A percentile compares a stretch with the other conserved stretches of the same genome.
Conservation (phyloP, 2,113 vertebrate species). For the Oncorhynchus mykiss region DNA sequence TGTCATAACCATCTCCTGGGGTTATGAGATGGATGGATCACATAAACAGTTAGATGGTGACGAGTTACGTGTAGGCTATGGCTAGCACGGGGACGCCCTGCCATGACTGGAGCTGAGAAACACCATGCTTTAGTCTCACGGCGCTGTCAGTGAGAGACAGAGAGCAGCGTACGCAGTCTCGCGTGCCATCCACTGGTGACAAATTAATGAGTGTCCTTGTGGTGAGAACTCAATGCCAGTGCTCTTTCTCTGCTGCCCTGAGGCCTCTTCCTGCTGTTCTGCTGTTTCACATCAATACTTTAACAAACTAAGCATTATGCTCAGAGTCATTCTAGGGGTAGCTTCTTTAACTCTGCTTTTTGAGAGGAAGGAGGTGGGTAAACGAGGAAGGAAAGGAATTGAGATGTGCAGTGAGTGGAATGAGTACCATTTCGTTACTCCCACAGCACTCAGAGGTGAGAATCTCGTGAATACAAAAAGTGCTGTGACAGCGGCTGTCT, state of each 20-base stretch:
- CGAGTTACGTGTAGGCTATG: neutral
- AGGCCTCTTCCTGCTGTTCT: conserved; percentile 53
- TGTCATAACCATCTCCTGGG: neutral
- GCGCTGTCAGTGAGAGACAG: conserved; percentile 18
- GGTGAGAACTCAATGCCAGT: conserved; percentile 46
- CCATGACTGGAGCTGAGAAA: neutral
- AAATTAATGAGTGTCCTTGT: conserved; percentile 66
- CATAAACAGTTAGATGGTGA: neutral
- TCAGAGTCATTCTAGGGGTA: conserved; percentile 4
- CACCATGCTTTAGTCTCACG: neutral
- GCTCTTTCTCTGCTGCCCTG: conserved; percentile 46
- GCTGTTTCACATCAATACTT: conserved; percentile 60
- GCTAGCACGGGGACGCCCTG: neutral
- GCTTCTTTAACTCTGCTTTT: no score
- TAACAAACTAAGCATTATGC: conserved; percentile 59
- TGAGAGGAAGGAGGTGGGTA: neutral
- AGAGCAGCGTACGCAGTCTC: conserved; percentile 20
- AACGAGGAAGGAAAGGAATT: no score
- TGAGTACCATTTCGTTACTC: no score
- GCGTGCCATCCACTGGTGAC: conserved; percentile 39
- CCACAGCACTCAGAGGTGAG: no score
- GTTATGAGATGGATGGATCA: neutral
- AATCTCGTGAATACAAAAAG: no score
- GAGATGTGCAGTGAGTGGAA: no score
- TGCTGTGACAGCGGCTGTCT: no score